These are phyloP conservation scores for Drosophila navojoa DNA, from an alignment of 1,140 invertebrate species.

Conservation along the genomic window DNA sequence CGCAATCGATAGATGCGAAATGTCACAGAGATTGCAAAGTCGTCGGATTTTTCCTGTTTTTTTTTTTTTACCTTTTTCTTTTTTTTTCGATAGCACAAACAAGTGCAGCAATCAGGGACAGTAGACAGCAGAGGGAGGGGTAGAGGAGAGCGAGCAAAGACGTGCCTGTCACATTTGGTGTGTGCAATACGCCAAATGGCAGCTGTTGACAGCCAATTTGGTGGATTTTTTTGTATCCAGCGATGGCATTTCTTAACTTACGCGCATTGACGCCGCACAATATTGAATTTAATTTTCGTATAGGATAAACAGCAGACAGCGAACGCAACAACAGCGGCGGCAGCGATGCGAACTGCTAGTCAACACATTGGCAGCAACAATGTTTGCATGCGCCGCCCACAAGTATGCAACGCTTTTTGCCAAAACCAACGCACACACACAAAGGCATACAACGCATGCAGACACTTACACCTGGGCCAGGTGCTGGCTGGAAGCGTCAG, in stretches of 20 bases:
- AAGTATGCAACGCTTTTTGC: constrained; percentile 55
- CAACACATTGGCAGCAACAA: constrained; percentile 52
- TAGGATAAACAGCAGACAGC: constrained; percentile 35
- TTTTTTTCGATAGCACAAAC: constrained; percentile 11
- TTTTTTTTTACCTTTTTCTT: not conserved
- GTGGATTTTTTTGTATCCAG: constrained; percentile 17
- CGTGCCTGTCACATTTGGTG: constrained; percentile 15
- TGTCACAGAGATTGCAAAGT: constrained; percentile 29
- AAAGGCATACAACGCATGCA: constrained; percentile 3
- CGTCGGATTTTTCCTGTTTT: constrained; percentile 5
- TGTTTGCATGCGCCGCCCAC: constrained; percentile 38
- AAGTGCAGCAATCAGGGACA: constrained; percentile 30
- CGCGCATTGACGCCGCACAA: not conserved
- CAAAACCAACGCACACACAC: constrained; percentile 16
- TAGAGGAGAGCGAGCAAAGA: not conserved
- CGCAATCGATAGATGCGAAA: constrained; percentile 28
- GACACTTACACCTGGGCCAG: constrained; percentile 26
- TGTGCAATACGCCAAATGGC: constrained; percentile 13
- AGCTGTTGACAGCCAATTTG: constrained; percentile 47
- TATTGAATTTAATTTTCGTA: constrained; percentile 41
- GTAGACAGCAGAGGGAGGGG: not conserved
- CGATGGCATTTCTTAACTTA: constrained; percentile 23
- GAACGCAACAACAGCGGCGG: constrained; percentile 36
- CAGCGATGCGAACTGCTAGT: constrained; percentile 34
- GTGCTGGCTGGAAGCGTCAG: constrained; percentile 24